Conservation (phyloP, 2,797 vertebrate genomes). For the Emydoidea blandingii region DNA sequence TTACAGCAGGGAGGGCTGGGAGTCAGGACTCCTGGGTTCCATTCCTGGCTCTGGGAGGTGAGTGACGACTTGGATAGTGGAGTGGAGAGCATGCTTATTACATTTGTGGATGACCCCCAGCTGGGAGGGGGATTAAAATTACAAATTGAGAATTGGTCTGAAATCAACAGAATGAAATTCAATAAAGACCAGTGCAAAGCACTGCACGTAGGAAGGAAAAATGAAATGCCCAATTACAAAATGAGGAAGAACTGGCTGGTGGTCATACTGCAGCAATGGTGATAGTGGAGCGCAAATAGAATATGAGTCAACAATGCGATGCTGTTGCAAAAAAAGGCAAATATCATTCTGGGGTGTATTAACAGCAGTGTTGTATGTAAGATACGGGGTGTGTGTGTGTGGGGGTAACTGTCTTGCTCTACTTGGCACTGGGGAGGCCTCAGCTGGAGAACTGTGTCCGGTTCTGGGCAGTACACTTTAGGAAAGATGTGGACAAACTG, state of each 20-base stretch:
- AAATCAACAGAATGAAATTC: not conserved
- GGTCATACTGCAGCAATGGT: not conserved
- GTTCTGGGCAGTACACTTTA: not conserved
- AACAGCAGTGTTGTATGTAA: not conserved
- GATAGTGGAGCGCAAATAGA: not conserved
- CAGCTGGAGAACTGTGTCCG: not conserved
- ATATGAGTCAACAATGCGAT: not conserved
- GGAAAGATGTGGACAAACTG: not conserved
- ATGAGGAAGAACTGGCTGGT: too few relatives aligned
- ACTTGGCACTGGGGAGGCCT: not conserved
- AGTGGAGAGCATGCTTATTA: not conserved
- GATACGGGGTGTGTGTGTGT: not conserved
- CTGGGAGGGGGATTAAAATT: not conserved
- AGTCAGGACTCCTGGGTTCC: not conserved
- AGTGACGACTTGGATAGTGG: too few relatives aligned
- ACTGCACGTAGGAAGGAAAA: not conserved
- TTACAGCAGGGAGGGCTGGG: not conserved
- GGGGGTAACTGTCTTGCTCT: not conserved
- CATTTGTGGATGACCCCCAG: not conserved
- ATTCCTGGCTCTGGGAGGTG: not conserved
- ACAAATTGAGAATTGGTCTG: not conserved
- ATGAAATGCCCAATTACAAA: too few relatives aligned
- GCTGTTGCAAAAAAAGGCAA: not conserved
- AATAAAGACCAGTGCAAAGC: not conserved
- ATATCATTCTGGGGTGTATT: not conserved